phyloP scores from a whole-genome alignment of 2,113 vertebrate genomes.

The Ranitomeya imitator region DNA sequence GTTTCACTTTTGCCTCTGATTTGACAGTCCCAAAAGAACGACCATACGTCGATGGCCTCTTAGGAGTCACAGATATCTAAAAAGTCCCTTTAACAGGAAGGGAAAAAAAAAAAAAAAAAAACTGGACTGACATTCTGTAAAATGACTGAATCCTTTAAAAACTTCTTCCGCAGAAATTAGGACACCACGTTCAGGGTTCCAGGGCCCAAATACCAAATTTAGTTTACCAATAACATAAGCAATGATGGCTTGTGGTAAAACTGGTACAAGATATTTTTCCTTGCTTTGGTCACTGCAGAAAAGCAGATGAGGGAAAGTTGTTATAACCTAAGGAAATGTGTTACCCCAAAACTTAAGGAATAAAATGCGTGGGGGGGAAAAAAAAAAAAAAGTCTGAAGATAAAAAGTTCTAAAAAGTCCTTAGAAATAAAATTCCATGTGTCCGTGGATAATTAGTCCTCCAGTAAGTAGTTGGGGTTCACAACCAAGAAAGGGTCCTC shows the following conservation, averaged over 20 bases:
- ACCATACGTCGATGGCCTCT: too few relatives aligned
- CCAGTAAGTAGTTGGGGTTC: slow-evolving; percentile 94
- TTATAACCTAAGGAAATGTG: neutral
- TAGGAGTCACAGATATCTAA: too few relatives aligned
- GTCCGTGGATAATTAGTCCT: slow-evolving; percentile 74
- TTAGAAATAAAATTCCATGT: neutral
- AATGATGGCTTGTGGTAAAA: neutral
- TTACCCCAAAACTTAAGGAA: neutral
- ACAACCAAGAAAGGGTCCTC: slow-evolving; percentile 89
- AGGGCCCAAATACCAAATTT: too few relatives aligned
- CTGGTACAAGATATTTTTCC: neutral
- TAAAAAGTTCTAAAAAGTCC: slow-evolving; percentile 3
- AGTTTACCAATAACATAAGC: too few relatives aligned
- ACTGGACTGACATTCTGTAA: too few relatives aligned
- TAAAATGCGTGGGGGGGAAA: neutral
- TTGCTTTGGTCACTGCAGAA: neutral
- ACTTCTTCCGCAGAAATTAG: too few relatives aligned
- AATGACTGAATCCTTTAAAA: too few relatives aligned
- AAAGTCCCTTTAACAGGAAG: too few relatives aligned
- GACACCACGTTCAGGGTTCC: too few relatives aligned
- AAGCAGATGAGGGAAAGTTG: neutral
- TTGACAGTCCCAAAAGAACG: too few relatives aligned
- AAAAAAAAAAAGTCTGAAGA: neutral
- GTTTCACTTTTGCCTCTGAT: neutral
- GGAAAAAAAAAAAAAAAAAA: too few relatives aligned